These are phyloP conservation scores for Reticulitermes speratus DNA, from an alignment of 1,140 invertebrate species.

Conservation along the genomic window DNA sequence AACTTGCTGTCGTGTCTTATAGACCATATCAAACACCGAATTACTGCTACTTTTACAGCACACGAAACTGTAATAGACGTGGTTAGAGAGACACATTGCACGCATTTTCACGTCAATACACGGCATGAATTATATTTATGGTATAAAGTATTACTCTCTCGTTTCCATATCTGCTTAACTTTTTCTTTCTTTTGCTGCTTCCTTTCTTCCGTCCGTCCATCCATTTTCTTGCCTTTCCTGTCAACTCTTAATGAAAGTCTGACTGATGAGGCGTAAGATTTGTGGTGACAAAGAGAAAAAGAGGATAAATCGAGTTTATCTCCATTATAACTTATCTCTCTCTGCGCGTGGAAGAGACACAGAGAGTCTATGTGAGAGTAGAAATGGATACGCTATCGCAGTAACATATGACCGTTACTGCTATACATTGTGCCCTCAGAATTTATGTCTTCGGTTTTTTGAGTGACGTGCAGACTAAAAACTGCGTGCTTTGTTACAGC, in stretches of 20 bases:
- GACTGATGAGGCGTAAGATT: background rate
- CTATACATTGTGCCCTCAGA: background rate
- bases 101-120: too few species aligned
- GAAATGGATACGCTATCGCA: background rate
- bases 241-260: background rate
- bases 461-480: too few species aligned
- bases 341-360: background rate
- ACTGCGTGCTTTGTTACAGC: too few species aligned
- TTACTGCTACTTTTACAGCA: too few species aligned
- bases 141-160: too few species aligned
- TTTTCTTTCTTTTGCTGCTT: background rate
- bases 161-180: background rate
- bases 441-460: too few species aligned
- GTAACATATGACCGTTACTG: background rate
- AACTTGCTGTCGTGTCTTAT: too few species aligned
- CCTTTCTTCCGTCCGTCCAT: background rate
- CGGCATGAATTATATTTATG: too few species aligned
- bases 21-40: too few species aligned
- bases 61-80: too few species aligned
- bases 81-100: too few species aligned
- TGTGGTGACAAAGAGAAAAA: background rate
- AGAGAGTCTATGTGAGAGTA: background rate
- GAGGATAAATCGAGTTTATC: background rate
- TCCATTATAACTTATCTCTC: background rate
- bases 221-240: background rate